Evolutionary conservation across 2,113 vertebrate species (phyloP), one percentile per base, ranked within the genome.

Genomic region (Poeciliopsis occidentalis): DNA sequence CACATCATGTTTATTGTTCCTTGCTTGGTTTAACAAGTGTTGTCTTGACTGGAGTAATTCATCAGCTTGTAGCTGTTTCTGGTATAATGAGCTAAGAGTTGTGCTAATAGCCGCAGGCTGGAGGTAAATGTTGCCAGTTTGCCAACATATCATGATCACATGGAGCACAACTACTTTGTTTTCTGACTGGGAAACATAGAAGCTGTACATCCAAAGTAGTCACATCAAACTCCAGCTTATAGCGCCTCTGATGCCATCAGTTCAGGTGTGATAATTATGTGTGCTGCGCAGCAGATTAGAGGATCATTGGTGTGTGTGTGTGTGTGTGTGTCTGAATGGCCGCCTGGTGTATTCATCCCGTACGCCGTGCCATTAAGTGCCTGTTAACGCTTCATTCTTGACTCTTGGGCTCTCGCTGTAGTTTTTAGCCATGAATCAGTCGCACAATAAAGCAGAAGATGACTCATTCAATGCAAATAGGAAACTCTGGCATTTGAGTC

Each of bases 381-480:
- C 79, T 73, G 69, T 68, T 85, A 83, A 80, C 79, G 84, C 88
- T 64, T 82, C 82, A 90, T 86, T 82, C 76, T 39, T 78, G 76
- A 74, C 72, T 81, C 76, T 65, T 37, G 44, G 72, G 73, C 79
- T 74, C 81, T 91, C 63, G 60, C 66, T 67, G 37, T 71, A 41
- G 80, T 70, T 62, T 37, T 81, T 78, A 78, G 47, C 54, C 71
- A 85, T 85, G 80, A 90, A 87, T 90, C 86, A 87, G 73, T 24
- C 26, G 67, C 67, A 74, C 62, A 75, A 76, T 87, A 90, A 82
- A 85, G 86, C 79, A 69, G 62, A 13, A 27, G 69, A 86, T 90
- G 91, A 91, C 63, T 91, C 88, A 91, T 86, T 62, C 13, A 61
- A 88, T 88, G 68, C 86, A 85, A 82, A 90, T 87, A 78, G 78